Base-by-base conservation (phyloP, 2,113 vertebrate species). In the Zeus faber region DNA sequence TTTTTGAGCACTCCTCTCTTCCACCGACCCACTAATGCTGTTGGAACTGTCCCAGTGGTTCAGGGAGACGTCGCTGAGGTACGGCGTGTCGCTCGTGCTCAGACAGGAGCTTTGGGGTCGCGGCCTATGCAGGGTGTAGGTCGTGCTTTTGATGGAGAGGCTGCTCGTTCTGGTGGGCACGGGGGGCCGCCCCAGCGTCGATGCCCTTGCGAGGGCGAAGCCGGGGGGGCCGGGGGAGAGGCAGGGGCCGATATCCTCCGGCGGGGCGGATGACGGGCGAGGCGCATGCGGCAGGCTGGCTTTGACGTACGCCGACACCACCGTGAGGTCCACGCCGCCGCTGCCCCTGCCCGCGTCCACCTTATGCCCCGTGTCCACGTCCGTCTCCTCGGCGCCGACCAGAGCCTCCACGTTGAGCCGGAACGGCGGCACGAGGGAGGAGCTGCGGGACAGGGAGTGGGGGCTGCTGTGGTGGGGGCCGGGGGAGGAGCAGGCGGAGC, bases 341-440 rank as follows among this genome's bases (percentile, higher is more conserved):
- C 67, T 89, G 31, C 31, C 31, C 6, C 27, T 10, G 29, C 29
- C 29, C 25, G 86, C 82, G 8, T 81, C 88, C 0, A 96, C 84
- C 35, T 83, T 89, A 78, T 88, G 76, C 40, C 95, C 95, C 0
- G 95, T 96, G 85, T 98, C 94, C 44, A 98, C 94, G n/a, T 97
- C 90, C 0, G 95, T 98, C 86, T 98, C 95, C 73, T 93, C 91
- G 0, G 91, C 91, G 2, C 89, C 92, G 2, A 95, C 80, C 64
- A 95, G 80, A 11, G 92, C 82, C 1, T 95, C 92, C 14, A 94
- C 66, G 1, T 93, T 92, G 60, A 96, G 72, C 2, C 80, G 86
- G 53, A 86, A 89, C 3, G 83, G 79, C 0, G 85, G 86, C 16
- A 83, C 74, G 45, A 86, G 72, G 1, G 86, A 86, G 4, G 79